Percentiles rank a stretch among this genome's conserved stretches.
These are phyloP conservation scores for Drosophila carrolli DNA, from an alignment of 1,140 invertebrate genomes.

Conservation along the genomic window DNA sequence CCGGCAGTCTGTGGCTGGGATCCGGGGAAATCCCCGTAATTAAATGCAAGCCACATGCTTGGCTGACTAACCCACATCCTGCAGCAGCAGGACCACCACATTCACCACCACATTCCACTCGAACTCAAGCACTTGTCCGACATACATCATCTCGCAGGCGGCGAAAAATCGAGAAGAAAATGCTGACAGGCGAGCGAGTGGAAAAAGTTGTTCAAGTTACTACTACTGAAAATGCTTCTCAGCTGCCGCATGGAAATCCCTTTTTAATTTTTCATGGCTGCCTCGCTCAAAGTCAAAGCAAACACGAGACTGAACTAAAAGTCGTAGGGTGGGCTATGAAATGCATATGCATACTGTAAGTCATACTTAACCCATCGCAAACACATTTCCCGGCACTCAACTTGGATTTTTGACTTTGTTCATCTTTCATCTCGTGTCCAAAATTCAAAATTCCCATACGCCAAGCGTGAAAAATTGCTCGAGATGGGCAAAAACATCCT, in stretches of 20 bases:
- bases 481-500: conserved; percentile 33
- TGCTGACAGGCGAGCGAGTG: conserved; percentile 31
- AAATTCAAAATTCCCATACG: conserved; percentile 66
- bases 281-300: conserved; percentile 68
- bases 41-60: conserved; percentile 54
- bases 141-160: conserved; percentile 33
- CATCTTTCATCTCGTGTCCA: conserved; percentile 48
- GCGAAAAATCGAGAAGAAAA: conserved; percentile 34
- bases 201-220: conserved; percentile 72
- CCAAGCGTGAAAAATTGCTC: conserved; percentile 73
- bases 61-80: conserved; percentile 36
- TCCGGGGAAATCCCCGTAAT: conserved; percentile 32
- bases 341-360: conserved; percentile 52
- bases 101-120: conserved; percentile 16
- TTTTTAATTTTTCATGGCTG: conserved; percentile 78
- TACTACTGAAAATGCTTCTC: conserved; percentile 68
- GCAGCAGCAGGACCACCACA: conserved; percentile 7
- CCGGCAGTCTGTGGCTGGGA: conserved; percentile 4
- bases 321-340: conserved; percentile 16
- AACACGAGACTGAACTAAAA: conserved; percentile 38
- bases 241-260: conserved; percentile 73
- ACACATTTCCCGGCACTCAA: conserved; percentile 65
- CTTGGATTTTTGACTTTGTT: conserved; percentile 25
- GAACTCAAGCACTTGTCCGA: conserved; percentile 40
- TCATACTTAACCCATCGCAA: conserved; percentile 75